Base-by-base conservation (phyloP, 2,888 invertebrate genomes). In the Polymixis lichenea region DNA sequence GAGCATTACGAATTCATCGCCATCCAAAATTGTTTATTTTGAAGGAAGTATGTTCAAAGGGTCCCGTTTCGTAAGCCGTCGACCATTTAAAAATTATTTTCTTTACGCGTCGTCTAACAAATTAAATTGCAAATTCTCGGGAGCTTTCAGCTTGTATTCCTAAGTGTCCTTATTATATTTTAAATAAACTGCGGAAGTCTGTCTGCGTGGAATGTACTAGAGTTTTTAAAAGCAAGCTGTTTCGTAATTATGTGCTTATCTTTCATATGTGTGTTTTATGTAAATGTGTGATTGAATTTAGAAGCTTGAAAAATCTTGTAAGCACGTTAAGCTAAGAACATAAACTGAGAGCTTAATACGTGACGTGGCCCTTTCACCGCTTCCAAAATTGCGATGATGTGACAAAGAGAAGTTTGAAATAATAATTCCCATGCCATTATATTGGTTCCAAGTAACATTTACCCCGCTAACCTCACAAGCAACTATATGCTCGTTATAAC, bases 101-200 rank as follows among this genome's bases (percentile, higher is more conserved):
- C 87, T 84, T 88, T 89, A 85, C 87, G 82, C 80, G 65, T 83
- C 85, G 79, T 72, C 85, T 80, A 76, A 83, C 78, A 90, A 92
- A 92, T 91, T 90, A 84, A 90, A 91, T 91, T 90, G 86, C 78
- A 78, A 89, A 87, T 89, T 89, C 85, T 81, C 79, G 71, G 83
- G 77, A 89, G 86, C 85, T 85, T 79, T 87, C 77, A 76, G 83
- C 86, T 89, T 90, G 88, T 89, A 78, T 89, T 89, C 79, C 83
- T 88, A 84, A 90, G 89, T 83, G 87, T 86, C 87, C 83, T 87
- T 89, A 90, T 92, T 89, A 89, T 89, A 86, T 88, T 90, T 85
- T 75, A 83, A 79, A 86, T 86, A 83, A 82, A 88, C 78, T 77
- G 55, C 51, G 62, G 68, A 79, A 81, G 79, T 69, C 46, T 49